Conservation (phyloP, 2,888 invertebrate species). For the Hypercompe scribonia region DNA sequence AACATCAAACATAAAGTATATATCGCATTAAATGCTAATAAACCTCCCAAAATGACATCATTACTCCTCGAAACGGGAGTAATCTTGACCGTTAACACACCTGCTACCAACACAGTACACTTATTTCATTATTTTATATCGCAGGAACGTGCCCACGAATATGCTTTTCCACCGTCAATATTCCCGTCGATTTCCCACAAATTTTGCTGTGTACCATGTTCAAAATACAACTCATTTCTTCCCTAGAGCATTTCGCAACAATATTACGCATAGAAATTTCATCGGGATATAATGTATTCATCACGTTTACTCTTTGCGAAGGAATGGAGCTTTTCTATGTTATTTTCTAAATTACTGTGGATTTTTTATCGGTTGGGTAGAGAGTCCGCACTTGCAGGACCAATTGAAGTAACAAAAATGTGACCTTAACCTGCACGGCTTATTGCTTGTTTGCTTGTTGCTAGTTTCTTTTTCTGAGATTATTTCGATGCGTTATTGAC, state of each 20-base stretch:
- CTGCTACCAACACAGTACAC: conserved; percentile 18
- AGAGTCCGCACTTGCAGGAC: background rate
- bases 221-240: conserved; percentile 46
- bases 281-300: conserved; percentile 34
- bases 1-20: conserved; percentile 6
- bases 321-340: conserved; percentile 27
- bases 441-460: too few relatives aligned
- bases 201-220: conserved; percentile 33
- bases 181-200: conserved; percentile 19
- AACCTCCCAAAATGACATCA: conserved; percentile 13
- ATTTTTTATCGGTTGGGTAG: background rate
- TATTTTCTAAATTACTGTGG: conserved; percentile 28
- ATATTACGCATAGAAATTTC: conserved; percentile 34
- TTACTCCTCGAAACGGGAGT: conserved; percentile 10
- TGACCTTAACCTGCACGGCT: too few relatives aligned
- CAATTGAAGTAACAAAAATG: background rate
- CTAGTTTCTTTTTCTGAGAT: background rate
- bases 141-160: conserved; percentile 43
- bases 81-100: conserved; percentile 21
- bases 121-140: conserved; percentile 44
- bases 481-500: background rate
- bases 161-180: conserved; percentile 27
- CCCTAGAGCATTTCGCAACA: conserved; percentile 34
- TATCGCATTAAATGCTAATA: conserved; percentile 7
- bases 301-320: conserved; percentile 33